Evolutionary conservation across 2,888 invertebrate species (phyloP).

Genomic region (Lithodes maja): DNA sequence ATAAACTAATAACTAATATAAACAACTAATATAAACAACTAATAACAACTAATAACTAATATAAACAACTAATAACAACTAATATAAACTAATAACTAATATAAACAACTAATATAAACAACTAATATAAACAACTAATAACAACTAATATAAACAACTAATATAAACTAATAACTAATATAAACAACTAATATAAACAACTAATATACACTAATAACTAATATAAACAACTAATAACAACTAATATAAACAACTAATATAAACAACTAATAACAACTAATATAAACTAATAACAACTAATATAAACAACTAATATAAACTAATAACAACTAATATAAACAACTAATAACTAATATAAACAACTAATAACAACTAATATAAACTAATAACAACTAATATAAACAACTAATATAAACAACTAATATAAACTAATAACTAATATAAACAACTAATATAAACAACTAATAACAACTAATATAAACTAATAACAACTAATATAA

Average conservation of each 20-base stretch:
- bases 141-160: not conserved
- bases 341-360: not conserved
- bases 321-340: no score
- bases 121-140: no score
- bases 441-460: not conserved
- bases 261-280: not conserved
- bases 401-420: not conserved
- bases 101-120: not conserved
- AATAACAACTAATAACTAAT: no score
- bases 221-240: not conserved
- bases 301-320: not conserved
- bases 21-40: not conserved
- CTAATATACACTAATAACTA: no score
- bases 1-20: not conserved
- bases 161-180: not conserved
- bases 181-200: not conserved
- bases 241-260: not conserved
- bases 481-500: no score
- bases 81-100: not conserved
- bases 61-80: not conserved
- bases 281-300: no score
- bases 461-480: not conserved
- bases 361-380: not conserved
- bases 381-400: not conserved
- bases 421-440: not conserved